Evolutionary conservation across 1,140 invertebrate species (phyloP).

Genomic region (Acromyrmex charruanus): DNA sequence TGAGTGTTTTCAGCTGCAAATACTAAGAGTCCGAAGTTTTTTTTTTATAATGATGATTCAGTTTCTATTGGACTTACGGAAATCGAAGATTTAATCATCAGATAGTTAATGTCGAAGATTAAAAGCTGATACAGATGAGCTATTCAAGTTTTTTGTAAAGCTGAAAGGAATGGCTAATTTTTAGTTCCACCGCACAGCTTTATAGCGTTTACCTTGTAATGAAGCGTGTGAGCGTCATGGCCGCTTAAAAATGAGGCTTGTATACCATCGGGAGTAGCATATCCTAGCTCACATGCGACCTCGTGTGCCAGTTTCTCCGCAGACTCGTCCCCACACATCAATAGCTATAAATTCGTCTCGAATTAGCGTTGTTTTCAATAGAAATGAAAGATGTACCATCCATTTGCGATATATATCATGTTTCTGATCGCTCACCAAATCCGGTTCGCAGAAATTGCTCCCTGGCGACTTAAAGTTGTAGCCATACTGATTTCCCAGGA

Average conservation of each 20-base stretch:
- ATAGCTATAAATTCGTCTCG: constrained; percentile 65
- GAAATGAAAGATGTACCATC: constrained; percentile 40
- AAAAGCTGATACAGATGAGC: not conserved
- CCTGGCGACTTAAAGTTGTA: constrained; percentile 78
- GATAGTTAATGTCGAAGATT: not conserved
- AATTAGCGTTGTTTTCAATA: constrained; percentile 27
- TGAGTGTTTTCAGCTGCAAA: not conserved
- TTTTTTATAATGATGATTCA: not conserved
- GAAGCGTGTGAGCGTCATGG: constrained; percentile 49
- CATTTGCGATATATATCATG: not conserved
- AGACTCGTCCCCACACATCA: constrained; percentile 78
- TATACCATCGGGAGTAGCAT: constrained; percentile 76
- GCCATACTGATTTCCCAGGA: constrained; percentile 97
- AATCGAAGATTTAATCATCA: not conserved
- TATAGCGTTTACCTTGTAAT: constrained; percentile 66
- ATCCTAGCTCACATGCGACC: constrained; percentile 79
- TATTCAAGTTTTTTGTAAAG: not conserved
- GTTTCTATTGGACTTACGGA: not conserved
- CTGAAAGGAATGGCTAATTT: not conserved
- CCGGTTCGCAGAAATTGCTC: constrained; percentile 73
- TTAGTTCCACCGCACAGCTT: not conserved
- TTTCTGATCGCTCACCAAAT: constrained; percentile 71
- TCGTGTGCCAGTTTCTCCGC: constrained; percentile 80
- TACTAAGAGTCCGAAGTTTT: not conserved
- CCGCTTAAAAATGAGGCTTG: constrained; percentile 72